A percentile compares a stretch with the other conserved stretches of the same genome.
Evolutionary conservation across 2,888 invertebrate genomes (phyloP).

Genomic region (Cheilosia vernalis): DNA sequence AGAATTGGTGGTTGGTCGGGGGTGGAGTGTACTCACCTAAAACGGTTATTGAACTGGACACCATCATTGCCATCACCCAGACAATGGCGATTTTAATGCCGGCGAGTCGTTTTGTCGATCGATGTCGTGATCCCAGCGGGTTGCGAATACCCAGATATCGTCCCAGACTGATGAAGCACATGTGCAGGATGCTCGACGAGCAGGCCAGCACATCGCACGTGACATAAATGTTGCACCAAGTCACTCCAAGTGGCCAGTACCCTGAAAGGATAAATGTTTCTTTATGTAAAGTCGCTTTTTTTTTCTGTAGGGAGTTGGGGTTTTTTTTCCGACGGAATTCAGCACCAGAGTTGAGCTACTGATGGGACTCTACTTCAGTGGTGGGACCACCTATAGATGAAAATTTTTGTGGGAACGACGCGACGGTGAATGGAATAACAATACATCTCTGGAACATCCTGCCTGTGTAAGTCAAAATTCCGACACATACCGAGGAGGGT

Average conservation of each 20-base stretch:
- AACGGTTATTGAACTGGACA: conserved; percentile 93
- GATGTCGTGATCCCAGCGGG: conserved; percentile 93
- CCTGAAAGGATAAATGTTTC: conserved; percentile 85
- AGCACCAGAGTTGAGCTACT: neutral
- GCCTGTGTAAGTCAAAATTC: too few species aligned
- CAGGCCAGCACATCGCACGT: conserved; percentile 98
- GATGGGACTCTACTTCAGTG: neutral
- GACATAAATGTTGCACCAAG: conserved; percentile 97
- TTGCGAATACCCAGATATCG: conserved; percentile 94
- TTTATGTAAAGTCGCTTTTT: neutral
- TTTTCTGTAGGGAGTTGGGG: too few species aligned
- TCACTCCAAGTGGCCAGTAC: conserved; percentile 95
- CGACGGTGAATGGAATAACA: too few species aligned
- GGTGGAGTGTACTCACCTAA: conserved; percentile 87
- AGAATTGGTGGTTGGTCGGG: neutral
- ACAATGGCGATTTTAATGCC: conserved; percentile 95
- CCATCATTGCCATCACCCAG: conserved; percentile 95
- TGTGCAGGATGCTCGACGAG: conserved; percentile 97
- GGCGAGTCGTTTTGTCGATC: conserved; percentile 92
- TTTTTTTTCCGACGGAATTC: neutral
- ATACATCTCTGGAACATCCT: neutral
- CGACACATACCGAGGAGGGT: too few species aligned
- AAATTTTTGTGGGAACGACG: neutral
- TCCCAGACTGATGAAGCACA: conserved; percentile 94
- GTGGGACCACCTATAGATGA: neutral